Percentiles rank a stretch among this genome's conserved stretches.
phyloP scores from a whole-genome alignment of 2,113 vertebrate genomes.

The Donacobius atricapilla region DNA sequence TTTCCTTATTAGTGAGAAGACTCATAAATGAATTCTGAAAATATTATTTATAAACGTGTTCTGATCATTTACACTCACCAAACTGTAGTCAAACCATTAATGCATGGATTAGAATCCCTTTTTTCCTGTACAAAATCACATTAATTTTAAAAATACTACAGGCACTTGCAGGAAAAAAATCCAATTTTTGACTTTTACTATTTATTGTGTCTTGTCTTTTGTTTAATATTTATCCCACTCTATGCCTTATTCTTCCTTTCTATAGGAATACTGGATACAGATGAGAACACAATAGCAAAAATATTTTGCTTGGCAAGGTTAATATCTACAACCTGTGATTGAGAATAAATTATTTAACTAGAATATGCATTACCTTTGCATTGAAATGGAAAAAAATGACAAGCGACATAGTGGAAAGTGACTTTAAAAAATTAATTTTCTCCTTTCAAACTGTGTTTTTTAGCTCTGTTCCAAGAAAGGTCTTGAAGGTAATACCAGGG shows the following conservation, averaged over 20 bases:
- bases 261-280: not conserved
- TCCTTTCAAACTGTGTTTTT: not conserved
- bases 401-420: not conserved
- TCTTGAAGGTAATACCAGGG: not conserved
- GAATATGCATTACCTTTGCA: not conserved
- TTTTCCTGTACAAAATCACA: not conserved
- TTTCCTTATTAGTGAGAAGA: not conserved
- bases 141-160: not conserved
- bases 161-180: not conserved
- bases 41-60: not conserved
- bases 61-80: not conserved
- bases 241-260: not conserved
- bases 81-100: not conserved
- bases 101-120: not conserved
- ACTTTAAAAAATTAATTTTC: not conserved
- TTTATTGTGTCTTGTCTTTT: not conserved
- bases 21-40: not conserved
- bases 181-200: not conserved
- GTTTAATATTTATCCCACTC: not conserved
- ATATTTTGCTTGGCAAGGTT: not conserved
- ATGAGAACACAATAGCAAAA: not conserved
- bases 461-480: not conserved
- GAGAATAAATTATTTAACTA: not conserved
- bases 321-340: not conserved
- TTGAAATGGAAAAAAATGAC: not conserved